Base-by-base conservation (phyloP, 2,113 vertebrate genomes). In the Chinchilla lanigera region DNA sequence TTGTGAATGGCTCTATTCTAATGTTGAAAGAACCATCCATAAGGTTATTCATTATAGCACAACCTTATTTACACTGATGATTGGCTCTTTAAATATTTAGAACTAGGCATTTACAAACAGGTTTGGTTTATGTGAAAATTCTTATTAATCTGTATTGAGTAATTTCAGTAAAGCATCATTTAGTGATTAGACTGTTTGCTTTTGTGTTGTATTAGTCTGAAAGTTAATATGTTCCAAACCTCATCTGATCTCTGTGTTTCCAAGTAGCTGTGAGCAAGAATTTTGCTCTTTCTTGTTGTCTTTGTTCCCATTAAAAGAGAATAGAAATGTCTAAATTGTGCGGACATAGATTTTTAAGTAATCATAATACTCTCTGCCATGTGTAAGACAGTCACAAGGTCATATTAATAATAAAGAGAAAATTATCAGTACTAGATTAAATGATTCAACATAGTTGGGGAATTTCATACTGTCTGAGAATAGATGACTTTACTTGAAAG, bases 401-500 rank as follows among this genome's bases (percentile, higher is more conserved):
- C 41, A 26, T 58, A 83, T 6, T 89, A 89, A 69, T 80, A 65
- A 73, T 81, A 61, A 81, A 93, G 67, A 77, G 19, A 95, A 87
- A 90, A 93, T 16, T 41, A 75, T 90, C 22, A 92, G 17, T 10
- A 83, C 86, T 89, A 94, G 60, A 83, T 73, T 96, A 33, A 92
- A 52, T 28, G 52, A 83, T 80, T 96, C n/a, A 92, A 52, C 33
- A 58, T 86, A 89, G 26, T 94, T 92, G 35, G 19, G 35, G 3
- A 54, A n/a, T 95, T 92, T 82, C 35, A 56, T 94, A 44, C 44
- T 93, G 11, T 86, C 54, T 91, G 73, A 90, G 56, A 89, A 54
- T 77, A 86, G 35, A 22, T 67, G 38, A 86, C 69, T 92, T 93
- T 95, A 90, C 92, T 96, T 91, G 52, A 93, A 89, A 85, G 88